Percentiles rank a stretch among this genome's conserved stretches.
Conservation (phyloP, 2,888 invertebrate genomes). For the Sminthurides aquaticus region DNA sequence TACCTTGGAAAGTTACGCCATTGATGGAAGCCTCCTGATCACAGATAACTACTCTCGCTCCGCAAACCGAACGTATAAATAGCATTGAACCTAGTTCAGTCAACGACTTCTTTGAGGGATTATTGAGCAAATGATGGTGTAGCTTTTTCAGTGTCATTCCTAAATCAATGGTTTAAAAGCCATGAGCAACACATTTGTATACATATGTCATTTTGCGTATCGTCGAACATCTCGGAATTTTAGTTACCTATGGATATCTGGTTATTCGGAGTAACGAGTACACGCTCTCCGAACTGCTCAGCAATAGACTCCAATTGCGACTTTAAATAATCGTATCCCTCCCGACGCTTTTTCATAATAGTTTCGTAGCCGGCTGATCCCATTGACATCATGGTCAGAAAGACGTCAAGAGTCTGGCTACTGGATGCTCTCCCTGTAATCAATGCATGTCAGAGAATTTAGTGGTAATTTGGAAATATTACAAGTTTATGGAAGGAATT, state of each 20-base stretch:
- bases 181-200: neutral
- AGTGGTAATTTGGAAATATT: constrained; percentile 10
- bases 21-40: too few species aligned
- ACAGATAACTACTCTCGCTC: constrained; percentile 56
- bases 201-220: too few species aligned
- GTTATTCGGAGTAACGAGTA: constrained; percentile 59
- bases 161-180: constrained; percentile 10
- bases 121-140: constrained; percentile 9
- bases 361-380: constrained; percentile 59
- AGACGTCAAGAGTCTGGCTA: constrained; percentile 63
- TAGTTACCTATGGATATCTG: constrained; percentile 66
- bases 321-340: constrained; percentile 54
- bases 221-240: too few species aligned
- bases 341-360: constrained; percentile 56
- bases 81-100: constrained; percentile 65
- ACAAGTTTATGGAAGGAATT: neutral
- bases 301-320: constrained; percentile 55
- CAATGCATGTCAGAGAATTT: neutral
- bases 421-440: constrained; percentile 62
- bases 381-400: constrained; percentile 66
- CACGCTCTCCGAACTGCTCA: constrained; percentile 53
- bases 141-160: constrained; percentile 21
- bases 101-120: constrained; percentile 47
- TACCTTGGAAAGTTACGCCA: too few species aligned
- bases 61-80: constrained; percentile 64